Conservation (phyloP, 2,113 vertebrate species). For the Gymnorhina tibicen region DNA sequence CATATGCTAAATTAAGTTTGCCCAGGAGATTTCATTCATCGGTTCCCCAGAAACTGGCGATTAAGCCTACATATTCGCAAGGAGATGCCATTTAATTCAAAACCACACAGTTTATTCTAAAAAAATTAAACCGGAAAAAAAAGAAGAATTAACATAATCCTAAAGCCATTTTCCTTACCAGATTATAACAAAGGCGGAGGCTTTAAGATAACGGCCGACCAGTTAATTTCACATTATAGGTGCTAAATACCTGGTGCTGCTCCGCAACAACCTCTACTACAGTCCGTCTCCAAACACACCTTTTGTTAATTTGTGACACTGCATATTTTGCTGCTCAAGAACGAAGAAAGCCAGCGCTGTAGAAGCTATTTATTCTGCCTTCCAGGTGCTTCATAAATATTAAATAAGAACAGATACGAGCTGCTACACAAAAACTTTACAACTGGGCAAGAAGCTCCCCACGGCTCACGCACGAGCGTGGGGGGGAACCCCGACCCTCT, state of each 20-base stretch:
- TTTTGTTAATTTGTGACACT: background rate
- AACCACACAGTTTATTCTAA: background rate
- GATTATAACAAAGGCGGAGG: background rate
- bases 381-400: background rate
- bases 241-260: background rate
- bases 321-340: background rate
- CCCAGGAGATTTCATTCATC: constrained; percentile 30
- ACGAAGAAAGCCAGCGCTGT: background rate
- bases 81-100: background rate
- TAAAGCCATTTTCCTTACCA: background rate
- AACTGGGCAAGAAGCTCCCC: background rate
- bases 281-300: background rate
- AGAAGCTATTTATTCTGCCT: background rate
- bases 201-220: background rate
- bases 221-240: background rate
- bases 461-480: fast-evolving
- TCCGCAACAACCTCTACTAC: background rate
- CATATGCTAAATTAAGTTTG: background rate
- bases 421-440: background rate
- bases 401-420: background rate
- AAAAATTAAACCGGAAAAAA: background rate
- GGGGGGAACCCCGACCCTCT: too few relatives aligned
- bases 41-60: background rate
- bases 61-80: background rate
- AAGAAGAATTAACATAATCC: background rate